These are phyloP conservation scores for Clistopyga incitator DNA, from an alignment of 2,888 invertebrate genomes.

Conservation along the genomic window DNA sequence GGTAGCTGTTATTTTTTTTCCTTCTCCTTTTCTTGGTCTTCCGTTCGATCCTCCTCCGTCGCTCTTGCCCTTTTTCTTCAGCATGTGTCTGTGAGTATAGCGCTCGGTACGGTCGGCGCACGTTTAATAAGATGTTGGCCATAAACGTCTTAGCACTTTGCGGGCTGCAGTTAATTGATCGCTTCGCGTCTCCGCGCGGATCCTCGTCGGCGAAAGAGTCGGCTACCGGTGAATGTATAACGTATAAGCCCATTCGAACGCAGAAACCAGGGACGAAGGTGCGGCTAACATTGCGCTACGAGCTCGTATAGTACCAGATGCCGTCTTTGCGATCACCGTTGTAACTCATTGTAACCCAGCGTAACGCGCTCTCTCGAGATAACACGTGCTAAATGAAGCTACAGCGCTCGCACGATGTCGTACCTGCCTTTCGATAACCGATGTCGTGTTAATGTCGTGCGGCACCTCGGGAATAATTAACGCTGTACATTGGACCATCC, in stretches of 20 bases:
- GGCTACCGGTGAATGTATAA: constrained; percentile 49
- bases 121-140: constrained; percentile 81
- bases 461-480: constrained; percentile 46
- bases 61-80: constrained; percentile 5
- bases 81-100: constrained; percentile 11
- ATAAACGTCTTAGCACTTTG: constrained; percentile 83
- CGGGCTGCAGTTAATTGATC: constrained; percentile 82
- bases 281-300: constrained; percentile 49
- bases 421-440: background rate
- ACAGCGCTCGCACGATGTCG: constrained; percentile 2
- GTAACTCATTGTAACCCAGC: constrained; percentile 47
- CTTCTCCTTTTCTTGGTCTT: constrained; percentile 18
- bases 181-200: constrained; percentile 67
- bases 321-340: constrained; percentile 43
- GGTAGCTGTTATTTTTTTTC: too few relatives aligned
- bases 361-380: constrained; percentile 37
- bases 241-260: constrained; percentile 56
- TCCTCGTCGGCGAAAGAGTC: constrained; percentile 55
- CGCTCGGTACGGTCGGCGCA: constrained; percentile 26
- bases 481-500: background rate
- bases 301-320: constrained; percentile 34
- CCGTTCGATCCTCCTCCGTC: constrained; percentile 29
- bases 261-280: constrained; percentile 36
- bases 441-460: constrained; percentile 39
- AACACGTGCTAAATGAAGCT: constrained; percentile 14